Base-by-base conservation (phyloP, 2,888 invertebrate species). In the Lottia scabra region DNA sequence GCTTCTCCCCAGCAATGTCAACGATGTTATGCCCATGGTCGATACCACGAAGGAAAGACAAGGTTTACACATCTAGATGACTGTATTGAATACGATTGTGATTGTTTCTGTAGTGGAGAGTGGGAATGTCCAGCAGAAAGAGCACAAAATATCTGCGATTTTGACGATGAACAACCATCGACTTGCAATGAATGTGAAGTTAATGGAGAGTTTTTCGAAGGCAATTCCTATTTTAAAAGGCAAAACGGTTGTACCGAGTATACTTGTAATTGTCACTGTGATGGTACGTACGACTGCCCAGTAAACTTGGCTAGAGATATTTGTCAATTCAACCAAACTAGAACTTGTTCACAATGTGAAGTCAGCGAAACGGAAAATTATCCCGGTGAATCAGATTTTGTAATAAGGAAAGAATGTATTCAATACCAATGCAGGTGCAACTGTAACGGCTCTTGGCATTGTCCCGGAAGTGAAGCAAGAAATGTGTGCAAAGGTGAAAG, bases 391-490 rank as follows among this genome's bases (percentile, higher is more conserved):
- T 75, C 82, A 1, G 70, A 70, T 8, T 86, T 86, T 75, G 76
- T 76, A 48, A 75, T 83, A 44, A 76, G 75, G 8, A 74, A 83
- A 63, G 82, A 79, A 1, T 86, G 86, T 70, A 78, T 79, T 30
- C 74, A 81, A 63, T 86, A 83, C 46, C 65, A 78, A n/a, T 86
- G 86, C 68, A 67, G 67, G n/a, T 86, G 85, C 71, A 79, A 81
- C 45, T 86, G 86, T 75, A 82, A 84, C 63, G 86, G 86, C 12
- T 75, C 81, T 30, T 85, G 84, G 84, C 73, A 83, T 30, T 86
- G 86, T 65, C 84, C 83, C 2, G 81, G 78, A 19, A 77, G 78
- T 38, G 76, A 75, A n/a, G 80, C 84, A 4, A 75, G 78, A 0
- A 74, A 84, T 69, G 80, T 78, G 13, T 85, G 77, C 65, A 73